Base-by-base conservation (phyloP, 1,140 invertebrate genomes). In the Drosophila micromelanica region DNA sequence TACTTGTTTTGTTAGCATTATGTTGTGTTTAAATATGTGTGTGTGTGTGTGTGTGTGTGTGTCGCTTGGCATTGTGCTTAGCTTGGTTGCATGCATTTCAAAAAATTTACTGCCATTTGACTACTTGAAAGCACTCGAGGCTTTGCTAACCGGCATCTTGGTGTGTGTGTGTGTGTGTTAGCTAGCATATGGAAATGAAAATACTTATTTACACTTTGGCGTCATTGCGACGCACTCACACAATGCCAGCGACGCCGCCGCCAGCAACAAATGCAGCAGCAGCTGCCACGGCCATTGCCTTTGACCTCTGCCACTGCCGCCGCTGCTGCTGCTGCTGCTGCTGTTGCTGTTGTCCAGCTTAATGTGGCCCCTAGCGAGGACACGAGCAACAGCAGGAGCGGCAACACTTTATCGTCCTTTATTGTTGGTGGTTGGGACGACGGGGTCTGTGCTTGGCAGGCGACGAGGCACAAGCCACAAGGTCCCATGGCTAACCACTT, bases 201-300 rank as follows among this genome's bases (percentile, higher is more conserved):
- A 55, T 42, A 60, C 65, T 69, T 61, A 69, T 61, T 69, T 69
- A 69, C 65, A 69, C 65, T 69, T 68, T 52, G 57, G 46, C 65
- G 57, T 45, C 65, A 35, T 52, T 61, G 45, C 61, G 65, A 45
- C 57, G 65, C 48, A 61, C 57, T 61, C 27, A 46, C 13, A 46
- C 42, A 60, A 30, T 32, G 20, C 15, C 7, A 11, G 13, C n/a
- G 13, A 43, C 40, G 40, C 12, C 15, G 40, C 12, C 15, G 45
- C 15, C 7, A 48, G 30, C 32, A 40, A 2, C 57, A 17, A 15
- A 43, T 43, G 57, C 65, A 37, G 13, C 43, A 35, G 56, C 42
- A 59, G 37, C 37, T 30, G 57, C 49, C 54, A 65, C 40, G 37
- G 43, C 38, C 37, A 54, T 65, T 64, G 73, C 68, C 61, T 64